phyloP scores from a whole-genome alignment of 2,113 vertebrate genomes.

The Natator depressus region DNA sequence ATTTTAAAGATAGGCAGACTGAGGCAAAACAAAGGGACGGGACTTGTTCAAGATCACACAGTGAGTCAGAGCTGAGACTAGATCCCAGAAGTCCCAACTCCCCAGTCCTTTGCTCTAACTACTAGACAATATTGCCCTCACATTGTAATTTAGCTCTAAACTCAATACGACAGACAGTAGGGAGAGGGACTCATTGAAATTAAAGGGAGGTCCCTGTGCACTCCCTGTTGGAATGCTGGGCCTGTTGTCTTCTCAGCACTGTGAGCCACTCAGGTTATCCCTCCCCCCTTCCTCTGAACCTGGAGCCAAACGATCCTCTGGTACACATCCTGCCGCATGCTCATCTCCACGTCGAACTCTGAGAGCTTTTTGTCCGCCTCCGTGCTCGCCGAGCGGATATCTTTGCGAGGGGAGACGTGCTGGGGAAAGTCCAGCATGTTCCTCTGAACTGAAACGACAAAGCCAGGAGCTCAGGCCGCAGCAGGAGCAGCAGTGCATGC shows the following conservation, averaged over 20 bases:
- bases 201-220: not conserved
- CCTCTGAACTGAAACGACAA: conserved; percentile 82
- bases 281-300: conserved; percentile 75
- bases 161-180: fast-evolving
- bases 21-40: fast-evolving
- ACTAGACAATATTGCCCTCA: fast-evolving
- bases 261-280: fast-evolving
- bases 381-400: conserved; percentile 89
- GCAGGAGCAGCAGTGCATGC: fast-evolving
- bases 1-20: fast-evolving
- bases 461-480: fast-evolving
- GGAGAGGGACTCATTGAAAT: fast-evolving
- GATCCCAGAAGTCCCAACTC: not conserved
- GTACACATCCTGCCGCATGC: conserved; percentile 97
- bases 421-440: conserved; percentile 97
- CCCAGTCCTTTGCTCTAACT: fast-evolving
- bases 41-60: not conserved
- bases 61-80: not conserved
- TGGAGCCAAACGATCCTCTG: conserved; percentile 91
- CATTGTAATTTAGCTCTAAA: fast-evolving
- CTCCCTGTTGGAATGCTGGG: fast-evolving
- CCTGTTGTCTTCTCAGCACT: fast-evolving
- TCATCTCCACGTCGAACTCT: conserved; percentile 98
- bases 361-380: conserved; percentile 95
- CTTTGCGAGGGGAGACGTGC: conserved; percentile 91